These are phyloP conservation scores for Brienomyrus brachyistius DNA, from an alignment of 2,113 vertebrate species.

Conservation along the genomic window DNA sequence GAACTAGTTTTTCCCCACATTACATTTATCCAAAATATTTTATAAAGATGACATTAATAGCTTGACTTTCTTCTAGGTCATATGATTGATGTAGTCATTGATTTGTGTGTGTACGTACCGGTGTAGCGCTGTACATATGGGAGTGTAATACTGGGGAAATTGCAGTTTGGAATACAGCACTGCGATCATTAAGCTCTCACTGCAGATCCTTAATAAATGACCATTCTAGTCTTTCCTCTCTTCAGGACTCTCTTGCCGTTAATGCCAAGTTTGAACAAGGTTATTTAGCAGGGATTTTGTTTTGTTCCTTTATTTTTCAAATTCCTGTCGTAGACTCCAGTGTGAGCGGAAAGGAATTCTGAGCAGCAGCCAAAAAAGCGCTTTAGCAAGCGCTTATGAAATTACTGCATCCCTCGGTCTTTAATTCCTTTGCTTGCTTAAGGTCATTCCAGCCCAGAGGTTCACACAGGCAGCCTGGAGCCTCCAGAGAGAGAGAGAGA, in stretches of 20 bases:
- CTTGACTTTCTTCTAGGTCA: not conserved
- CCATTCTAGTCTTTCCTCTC: not conserved
- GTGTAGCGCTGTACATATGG: not conserved
- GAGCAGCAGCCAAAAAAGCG: conserved; percentile 31
- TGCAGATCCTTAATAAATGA: not conserved
- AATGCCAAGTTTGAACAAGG: conserved; percentile 11
- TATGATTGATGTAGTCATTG: not conserved
- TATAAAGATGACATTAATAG: not conserved
- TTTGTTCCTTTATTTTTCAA: conserved; percentile 21
- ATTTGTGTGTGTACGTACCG: not conserved
- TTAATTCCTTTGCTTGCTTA: conserved; percentile 11
- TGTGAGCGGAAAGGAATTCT: conserved; percentile 32
- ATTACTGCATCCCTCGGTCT: conserved; percentile 19
- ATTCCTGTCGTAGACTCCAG: conserved; percentile 30
- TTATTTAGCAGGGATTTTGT: conserved; percentile 23
- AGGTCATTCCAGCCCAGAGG: conserved; percentile 9
- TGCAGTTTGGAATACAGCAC: not conserved
- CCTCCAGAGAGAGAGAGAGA: not conserved
- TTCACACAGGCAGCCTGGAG: conserved; percentile 24
- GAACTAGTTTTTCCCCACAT: not conserved
- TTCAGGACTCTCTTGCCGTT: not conserved
- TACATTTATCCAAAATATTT: not conserved
- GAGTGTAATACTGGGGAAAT: conserved; percentile 1
- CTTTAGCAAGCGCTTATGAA: conserved; percentile 27
- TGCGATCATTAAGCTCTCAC: not conserved